Conservation (phyloP, 2,113 vertebrate species). For the Cynocephalus volans region DNA sequence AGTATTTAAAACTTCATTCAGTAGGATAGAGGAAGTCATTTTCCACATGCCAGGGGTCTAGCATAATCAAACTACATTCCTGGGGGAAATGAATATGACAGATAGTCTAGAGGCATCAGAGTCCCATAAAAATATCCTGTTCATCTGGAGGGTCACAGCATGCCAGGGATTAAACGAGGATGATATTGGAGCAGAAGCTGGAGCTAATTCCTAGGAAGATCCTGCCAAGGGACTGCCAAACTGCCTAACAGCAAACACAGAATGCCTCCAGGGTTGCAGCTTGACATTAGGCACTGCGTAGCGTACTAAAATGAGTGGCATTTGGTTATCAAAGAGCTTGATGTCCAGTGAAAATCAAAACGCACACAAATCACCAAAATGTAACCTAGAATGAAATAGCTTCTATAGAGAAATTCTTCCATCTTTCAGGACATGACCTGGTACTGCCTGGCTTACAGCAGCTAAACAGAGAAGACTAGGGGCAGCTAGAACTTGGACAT, state of each 20-base stretch:
- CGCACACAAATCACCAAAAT: background rate
- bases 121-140: background rate
- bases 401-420: background rate
- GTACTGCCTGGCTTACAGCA: background rate
- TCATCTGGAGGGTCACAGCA: background rate
- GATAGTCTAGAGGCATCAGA: background rate
- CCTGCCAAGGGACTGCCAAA: background rate
- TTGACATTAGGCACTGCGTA: background rate
- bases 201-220: background rate
- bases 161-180: background rate
- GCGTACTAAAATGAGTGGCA: background rate
- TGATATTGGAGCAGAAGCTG: background rate
- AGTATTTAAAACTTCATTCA: background rate
- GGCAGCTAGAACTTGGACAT: background rate
- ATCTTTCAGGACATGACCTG: background rate
- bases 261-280: background rate
- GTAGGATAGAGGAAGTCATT: background rate
- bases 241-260: background rate
- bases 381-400: background rate
- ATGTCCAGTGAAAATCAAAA: background rate
- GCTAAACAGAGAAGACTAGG: background rate
- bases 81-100: background rate
- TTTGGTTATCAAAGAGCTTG: background rate
- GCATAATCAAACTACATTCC: background rate
- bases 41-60: background rate